phyloP scores from a whole-genome alignment of 2,888 invertebrate species.

The Frankliniella fusca region DNA sequence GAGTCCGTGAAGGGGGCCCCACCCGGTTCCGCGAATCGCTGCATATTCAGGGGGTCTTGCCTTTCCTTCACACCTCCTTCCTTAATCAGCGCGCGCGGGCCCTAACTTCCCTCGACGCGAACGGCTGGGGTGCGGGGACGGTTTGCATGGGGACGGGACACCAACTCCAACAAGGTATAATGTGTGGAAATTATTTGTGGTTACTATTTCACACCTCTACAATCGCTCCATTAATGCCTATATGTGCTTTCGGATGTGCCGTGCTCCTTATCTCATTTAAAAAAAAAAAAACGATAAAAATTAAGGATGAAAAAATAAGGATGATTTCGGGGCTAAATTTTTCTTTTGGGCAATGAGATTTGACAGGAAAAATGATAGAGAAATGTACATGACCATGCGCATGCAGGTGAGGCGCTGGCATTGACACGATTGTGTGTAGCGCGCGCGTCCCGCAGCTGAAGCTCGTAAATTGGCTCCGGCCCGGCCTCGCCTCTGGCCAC shows the following conservation, averaged over 20 bases:
- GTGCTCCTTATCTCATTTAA: too few relatives aligned
- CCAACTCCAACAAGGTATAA: neutral
- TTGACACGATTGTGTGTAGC: neutral
- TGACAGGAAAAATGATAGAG: too few relatives aligned
- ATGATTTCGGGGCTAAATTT: too few relatives aligned
- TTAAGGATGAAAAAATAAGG: too few relatives aligned
- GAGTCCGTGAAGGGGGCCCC: neutral
- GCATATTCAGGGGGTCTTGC: slow-evolving; percentile 9
- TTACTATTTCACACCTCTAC: too few relatives aligned
- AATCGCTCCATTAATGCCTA: too few relatives aligned
- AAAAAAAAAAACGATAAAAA: too few relatives aligned
- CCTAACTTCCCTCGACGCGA: neutral
- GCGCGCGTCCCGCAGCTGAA: neutral
- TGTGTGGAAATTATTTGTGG: neutral
- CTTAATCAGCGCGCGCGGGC: neutral
- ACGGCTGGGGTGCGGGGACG: too few relatives aligned
- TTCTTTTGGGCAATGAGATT: too few relatives aligned
- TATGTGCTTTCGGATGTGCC: too few relatives aligned
- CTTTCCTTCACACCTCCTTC: slow-evolving; percentile 10
- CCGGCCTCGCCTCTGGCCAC: neutral
- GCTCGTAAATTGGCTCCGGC: neutral
- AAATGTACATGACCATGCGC: too few relatives aligned
- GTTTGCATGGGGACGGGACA: neutral
- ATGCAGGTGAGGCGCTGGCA: neutral
- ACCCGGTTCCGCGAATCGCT: neutral